Conservation (phyloP, 2,888 invertebrate species). For the Carterocephalus palaemon region DNA sequence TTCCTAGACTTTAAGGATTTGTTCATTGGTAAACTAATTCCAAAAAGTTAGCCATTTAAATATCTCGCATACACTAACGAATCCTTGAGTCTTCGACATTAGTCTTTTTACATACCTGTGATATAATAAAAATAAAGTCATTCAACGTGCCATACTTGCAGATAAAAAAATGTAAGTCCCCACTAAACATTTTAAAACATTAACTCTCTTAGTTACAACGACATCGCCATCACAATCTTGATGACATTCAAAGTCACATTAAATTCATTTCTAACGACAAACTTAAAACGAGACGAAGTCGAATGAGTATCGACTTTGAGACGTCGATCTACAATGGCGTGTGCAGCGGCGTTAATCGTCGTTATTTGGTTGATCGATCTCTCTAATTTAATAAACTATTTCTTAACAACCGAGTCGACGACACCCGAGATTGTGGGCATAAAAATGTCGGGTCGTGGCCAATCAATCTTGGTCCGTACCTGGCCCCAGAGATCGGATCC, state of each 20-base stretch:
- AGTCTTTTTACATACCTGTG: no score
- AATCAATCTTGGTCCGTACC: slow-evolving; percentile 75
- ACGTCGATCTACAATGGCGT: slow-evolving; percentile 21
- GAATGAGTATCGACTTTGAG: slow-evolving; percentile 4
- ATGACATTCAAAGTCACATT: slow-evolving; percentile 25
- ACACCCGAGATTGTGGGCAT: slow-evolving; percentile 67
- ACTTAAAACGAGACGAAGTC: slow-evolving; percentile 15
- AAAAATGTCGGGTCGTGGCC: slow-evolving; percentile 70
- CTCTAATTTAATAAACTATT: slow-evolving; percentile 74
- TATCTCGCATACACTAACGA: no score
- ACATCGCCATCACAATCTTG: slow-evolving; percentile 20
- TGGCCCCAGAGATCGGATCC: slow-evolving; percentile 67
- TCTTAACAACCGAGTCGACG: slow-evolving; percentile 61
- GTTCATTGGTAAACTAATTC: no score
- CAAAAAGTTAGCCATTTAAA: neutral
- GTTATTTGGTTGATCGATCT: slow-evolving; percentile 55
- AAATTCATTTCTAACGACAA: slow-evolving; percentile 17
- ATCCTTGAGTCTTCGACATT: no score
- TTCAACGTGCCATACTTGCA: neutral
- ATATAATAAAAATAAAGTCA: slow-evolving; percentile 6
- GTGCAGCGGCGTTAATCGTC: slow-evolving; percentile 48
- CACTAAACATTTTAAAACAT: slow-evolving; percentile 17
- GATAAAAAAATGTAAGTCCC: slow-evolving; percentile 16
- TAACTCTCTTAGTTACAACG: slow-evolving; percentile 7
- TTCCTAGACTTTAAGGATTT: no score